Base-by-base conservation (phyloP, 1,140 invertebrate species). In the Drosophila santomea region DNA sequence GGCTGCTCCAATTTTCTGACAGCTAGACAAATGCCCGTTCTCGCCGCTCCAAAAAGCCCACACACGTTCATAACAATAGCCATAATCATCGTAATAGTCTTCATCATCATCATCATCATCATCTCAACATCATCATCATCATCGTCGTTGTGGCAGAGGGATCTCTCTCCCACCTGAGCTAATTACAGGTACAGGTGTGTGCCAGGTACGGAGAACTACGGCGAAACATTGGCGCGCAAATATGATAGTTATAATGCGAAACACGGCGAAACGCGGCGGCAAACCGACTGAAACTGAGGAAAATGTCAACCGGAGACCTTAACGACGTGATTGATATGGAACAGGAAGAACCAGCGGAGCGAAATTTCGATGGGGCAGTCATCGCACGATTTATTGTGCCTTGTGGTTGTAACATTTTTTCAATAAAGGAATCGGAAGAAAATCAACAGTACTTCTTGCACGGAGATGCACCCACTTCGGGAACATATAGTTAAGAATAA, bases 321-420 rank as follows among this genome's bases (percentile, higher is more conserved):
- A 74, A 63, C 72, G 47, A 55, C 23, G 50, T 84, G 77, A 85
- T 84, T 85, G 73, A 84, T 80, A 69, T 85, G 69, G 81, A 81
- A 67, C 82, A 86, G 81, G 81, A 85, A 85, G 78, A 85, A 12
- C 43, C 6, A 41, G 50, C 55, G 23, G 39, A 73, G 48, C 47
- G 55, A 58, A 73, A 36, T 32, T 47, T 71, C 38, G 69, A 74
- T 51, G 14, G 73, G 82, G 58, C 81, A 86, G 61, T 86, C 78
- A 67, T 57, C 56, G 78, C 68, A 82, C 74, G 74, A 60, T 71
- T 78, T 62, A 81, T 67, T 63, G 51, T 59, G 44, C 43, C 54
- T 69, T 4, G 25, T 14, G 36, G 41, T 62, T 44, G 52, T 25
- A 45, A 32, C 25, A 41, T 43, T 51, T 43, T 10, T 41, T 44